Evolutionary conservation across 2,113 vertebrate genomes (phyloP), one percentile per base, ranked within the genome.

Genomic region (Crotalus helleri): DNA sequence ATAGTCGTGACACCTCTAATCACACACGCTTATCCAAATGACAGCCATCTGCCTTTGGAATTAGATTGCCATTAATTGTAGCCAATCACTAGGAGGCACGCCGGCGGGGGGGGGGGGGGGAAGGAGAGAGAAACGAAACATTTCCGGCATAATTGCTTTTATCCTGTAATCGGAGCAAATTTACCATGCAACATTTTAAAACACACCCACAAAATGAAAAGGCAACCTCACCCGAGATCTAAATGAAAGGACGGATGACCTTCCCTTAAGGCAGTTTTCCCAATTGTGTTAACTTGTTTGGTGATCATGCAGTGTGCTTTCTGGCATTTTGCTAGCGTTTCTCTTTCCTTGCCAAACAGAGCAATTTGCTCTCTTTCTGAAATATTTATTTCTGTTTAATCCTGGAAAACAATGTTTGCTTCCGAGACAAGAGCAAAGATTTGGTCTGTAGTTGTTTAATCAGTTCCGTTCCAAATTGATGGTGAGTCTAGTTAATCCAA

Each of bases 111-210:
- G 49, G 49, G 49, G 6, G 49, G n/a, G 49, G 7, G 7, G 7
- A 5, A 49, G 24, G 23, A 26, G 90, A n/a, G n/a, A 54, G 23
- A 92, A 46, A 85, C 5, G 10, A 24, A 17, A 9, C 85, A 19
- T 53, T 92, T 87, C 69, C 54, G 53, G 24, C 21, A 29, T 24
- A 94, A 95, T 2, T 94, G 53, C 19, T 87, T 91, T 91, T 61
- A 54, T 81, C 87, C 53, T 90, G 53, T 49, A 86, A 91, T 87
- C 29, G 91, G 33, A 91, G 86, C 46, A 57, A 33, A 94, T 95
- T 93, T 94, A 7, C 86, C 88, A 33, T 87, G 44, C 88, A 90
- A 55, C 19, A 5, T 86, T 59, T 88, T 2, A 53, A 87, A 39
- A 49, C 54, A 5, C 11, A 55, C 15, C 4, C 3, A 17, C 54